Conservation (phyloP, 2,797 vertebrate genomes). For the Danio albolineatus region DNA sequence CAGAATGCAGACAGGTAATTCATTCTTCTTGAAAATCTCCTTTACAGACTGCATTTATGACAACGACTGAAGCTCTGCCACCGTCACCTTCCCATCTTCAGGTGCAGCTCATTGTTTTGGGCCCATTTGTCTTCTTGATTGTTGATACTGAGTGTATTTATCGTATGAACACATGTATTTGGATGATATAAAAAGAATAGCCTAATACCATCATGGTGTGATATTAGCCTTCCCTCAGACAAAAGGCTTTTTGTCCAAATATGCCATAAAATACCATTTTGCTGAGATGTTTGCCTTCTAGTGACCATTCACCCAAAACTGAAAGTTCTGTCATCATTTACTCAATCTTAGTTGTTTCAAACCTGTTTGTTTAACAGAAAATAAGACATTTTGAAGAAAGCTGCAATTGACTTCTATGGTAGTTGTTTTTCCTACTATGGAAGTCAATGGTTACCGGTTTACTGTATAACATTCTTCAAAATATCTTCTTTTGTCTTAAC, state of each 20-base stretch:
- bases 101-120: slow-evolving; percentile 25
- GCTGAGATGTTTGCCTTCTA: background rate
- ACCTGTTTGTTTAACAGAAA: too few relatives aligned
- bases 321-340: too few relatives aligned
- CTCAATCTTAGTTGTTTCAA: too few relatives aligned
- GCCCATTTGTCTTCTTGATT: background rate
- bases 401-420: too few relatives aligned
- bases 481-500: too few relatives aligned
- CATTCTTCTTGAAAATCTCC: slow-evolving; percentile 15
- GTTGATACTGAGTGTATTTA: slow-evolving; percentile 50
- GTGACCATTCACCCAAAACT: too few relatives aligned
- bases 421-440: too few relatives aligned
- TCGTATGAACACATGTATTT: slow-evolving; percentile 19
- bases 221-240: background rate
- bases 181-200: slow-evolving; percentile 5
- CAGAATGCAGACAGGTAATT: background rate
- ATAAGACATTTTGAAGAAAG: too few relatives aligned
- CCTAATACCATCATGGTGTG: background rate
- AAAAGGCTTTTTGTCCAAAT: background rate
- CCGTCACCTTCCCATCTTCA: background rate
- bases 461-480: too few relatives aligned
- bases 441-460: too few relatives aligned
- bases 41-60: slow-evolving; percentile 90
- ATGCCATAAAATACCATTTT: background rate
- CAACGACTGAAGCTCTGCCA: slow-evolving; percentile 78